These are phyloP conservation scores for Dynastes grantii DNA, from an alignment of 2,888 invertebrate genomes.

Conservation along the genomic window DNA sequence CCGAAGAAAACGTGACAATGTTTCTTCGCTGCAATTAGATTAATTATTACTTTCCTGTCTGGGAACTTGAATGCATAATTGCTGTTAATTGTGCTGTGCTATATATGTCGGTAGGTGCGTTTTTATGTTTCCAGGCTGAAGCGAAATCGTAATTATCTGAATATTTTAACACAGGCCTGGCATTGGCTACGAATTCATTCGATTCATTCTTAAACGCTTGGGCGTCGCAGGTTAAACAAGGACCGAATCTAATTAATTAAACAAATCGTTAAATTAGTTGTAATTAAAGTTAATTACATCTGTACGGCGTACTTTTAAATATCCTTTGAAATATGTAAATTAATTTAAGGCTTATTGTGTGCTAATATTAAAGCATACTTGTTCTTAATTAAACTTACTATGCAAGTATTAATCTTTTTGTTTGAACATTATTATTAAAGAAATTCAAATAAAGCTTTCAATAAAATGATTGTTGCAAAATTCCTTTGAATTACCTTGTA, in stretches of 20 bases:
- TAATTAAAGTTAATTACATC: too few relatives aligned
- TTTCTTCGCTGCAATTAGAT: slow-evolving; percentile 49
- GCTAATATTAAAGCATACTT: too few relatives aligned
- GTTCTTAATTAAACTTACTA: too few relatives aligned
- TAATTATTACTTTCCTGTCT: slow-evolving; percentile 52
- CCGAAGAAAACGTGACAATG: slow-evolving; percentile 51
- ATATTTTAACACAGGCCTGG: slow-evolving; percentile 19
- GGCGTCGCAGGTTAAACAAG: not conserved
- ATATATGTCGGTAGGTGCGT: slow-evolving; percentile 32
- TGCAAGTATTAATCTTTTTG: too few relatives aligned
- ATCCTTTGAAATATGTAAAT: too few relatives aligned
- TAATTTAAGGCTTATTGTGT: too few relatives aligned
- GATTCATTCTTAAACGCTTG: not conserved
- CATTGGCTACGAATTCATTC: slow-evolving; percentile 21
- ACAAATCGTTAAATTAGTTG: too few relatives aligned
- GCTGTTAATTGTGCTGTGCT: slow-evolving; percentile 50
- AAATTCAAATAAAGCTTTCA: too few relatives aligned
- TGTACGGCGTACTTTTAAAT: too few relatives aligned
- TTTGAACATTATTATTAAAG: too few relatives aligned
- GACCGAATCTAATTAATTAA: not conserved
- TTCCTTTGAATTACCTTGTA: too few relatives aligned
- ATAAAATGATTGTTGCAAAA: too few relatives aligned
- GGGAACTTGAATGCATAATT: slow-evolving; percentile 52
- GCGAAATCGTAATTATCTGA: slow-evolving; percentile 37
- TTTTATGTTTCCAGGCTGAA: slow-evolving; percentile 38